Conservation (phyloP, 2,113 vertebrate species). For the Tretioscincus oriximinensis region DNA sequence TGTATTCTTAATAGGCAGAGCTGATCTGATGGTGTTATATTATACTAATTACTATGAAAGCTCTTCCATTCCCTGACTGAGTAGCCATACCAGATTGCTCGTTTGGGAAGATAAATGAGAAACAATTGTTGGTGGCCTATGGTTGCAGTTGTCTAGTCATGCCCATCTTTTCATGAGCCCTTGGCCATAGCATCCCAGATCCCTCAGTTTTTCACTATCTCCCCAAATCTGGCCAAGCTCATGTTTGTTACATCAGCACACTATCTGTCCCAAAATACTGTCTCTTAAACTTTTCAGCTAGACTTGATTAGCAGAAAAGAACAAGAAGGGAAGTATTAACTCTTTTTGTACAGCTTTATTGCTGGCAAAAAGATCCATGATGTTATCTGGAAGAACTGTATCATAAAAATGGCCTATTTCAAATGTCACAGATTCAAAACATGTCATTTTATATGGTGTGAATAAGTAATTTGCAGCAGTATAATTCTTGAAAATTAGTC, state of each 20-base stretch:
- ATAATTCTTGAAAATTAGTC: neutral
- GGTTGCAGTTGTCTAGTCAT: neutral
- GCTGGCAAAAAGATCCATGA: neutral
- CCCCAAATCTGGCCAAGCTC: too few species aligned
- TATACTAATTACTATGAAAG: neutral
- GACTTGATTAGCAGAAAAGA: neutral
- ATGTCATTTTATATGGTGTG: neutral
- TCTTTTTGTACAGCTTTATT: conserved; percentile 13
- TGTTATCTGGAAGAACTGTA: neutral
- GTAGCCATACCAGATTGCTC: neutral
- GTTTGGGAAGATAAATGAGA: conserved; percentile 13
- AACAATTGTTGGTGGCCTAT: neutral
- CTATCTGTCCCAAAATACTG: neutral
- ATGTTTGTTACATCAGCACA: too few species aligned
- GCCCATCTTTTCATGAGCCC: too few species aligned
- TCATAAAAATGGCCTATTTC: conserved; percentile 11
- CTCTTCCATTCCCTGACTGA: neutral
- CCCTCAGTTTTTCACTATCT: too few species aligned
- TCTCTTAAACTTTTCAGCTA: neutral
- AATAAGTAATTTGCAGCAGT: conserved; percentile 19
- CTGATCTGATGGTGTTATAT: neutral
- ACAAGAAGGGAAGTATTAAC: neutral
- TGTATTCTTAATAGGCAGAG: neutral
- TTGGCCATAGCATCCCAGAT: too few species aligned
- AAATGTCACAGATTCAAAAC: neutral